Conservation (phyloP, 1,140 invertebrate species). For the Drosophila kanapiae region DNA sequence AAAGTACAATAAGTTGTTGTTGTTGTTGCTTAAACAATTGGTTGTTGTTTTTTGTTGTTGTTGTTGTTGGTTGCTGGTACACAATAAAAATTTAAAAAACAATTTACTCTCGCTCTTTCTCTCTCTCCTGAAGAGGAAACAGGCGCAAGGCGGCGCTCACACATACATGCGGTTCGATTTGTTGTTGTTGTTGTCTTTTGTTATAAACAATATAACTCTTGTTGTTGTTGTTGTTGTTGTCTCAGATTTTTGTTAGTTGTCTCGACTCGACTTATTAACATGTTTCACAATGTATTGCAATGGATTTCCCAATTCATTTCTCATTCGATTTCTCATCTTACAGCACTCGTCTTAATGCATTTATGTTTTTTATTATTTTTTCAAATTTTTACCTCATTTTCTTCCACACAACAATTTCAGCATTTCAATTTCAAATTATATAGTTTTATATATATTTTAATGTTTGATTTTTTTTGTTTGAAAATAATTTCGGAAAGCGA, state of each 20-base stretch:
- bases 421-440: slow-evolving; percentile 65
- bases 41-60: slow-evolving; percentile 44
- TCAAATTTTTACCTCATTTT: slow-evolving; percentile 83
- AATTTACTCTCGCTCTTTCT: slow-evolving; percentile 49
- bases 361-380: slow-evolving; percentile 38
- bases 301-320: slow-evolving; percentile 64
- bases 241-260: slow-evolving; percentile 67
- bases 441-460: slow-evolving; percentile 17
- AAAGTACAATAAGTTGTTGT: slow-evolving; percentile 57
- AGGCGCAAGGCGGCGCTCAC: slow-evolving; percentile 79
- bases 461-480: slow-evolving; percentile 38
- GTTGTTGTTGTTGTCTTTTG: slow-evolving; percentile 34
- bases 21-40: slow-evolving; percentile 46
- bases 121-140: slow-evolving; percentile 23
- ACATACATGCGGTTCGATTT: slow-evolving; percentile 70
- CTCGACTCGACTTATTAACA: slow-evolving; percentile 79
- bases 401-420: slow-evolving; percentile 85
- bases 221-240: slow-evolving; percentile 33
- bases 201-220: slow-evolving; percentile 46
- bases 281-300: slow-evolving; percentile 85
- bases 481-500: slow-evolving; percentile 30
- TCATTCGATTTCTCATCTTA: slow-evolving; percentile 55
- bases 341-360: slow-evolving; percentile 66
- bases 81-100: slow-evolving; percentile 74
- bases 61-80: slow-evolving; percentile 55